phyloP scores from a whole-genome alignment of 2,888 invertebrate genomes.

The Pollenia amentaria region DNA sequence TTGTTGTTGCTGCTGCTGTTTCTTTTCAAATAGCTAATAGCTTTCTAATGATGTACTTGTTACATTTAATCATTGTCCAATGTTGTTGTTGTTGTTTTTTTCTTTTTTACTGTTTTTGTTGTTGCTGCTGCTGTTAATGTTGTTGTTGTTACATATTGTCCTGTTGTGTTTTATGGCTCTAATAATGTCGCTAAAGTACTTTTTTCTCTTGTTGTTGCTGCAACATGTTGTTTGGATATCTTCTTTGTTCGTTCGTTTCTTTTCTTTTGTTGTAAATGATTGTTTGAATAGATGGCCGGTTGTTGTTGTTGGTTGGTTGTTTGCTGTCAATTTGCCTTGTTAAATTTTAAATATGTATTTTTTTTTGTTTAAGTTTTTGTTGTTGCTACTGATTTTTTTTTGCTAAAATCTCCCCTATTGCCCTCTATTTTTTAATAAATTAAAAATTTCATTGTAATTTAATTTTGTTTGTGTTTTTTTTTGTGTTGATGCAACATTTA shows the following conservation, averaged over 20 bases:
- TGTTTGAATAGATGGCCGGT: constrained; percentile 58
- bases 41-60: constrained; percentile 74
- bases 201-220: constrained; percentile 76
- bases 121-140: constrained; percentile 28
- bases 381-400: constrained; percentile 36
- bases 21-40: constrained; percentile 74
- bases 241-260: constrained; percentile 29
- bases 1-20: constrained; percentile 26
- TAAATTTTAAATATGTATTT: constrained; percentile 70
- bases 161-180: constrained; percentile 74
- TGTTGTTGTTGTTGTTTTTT: constrained; percentile 51
- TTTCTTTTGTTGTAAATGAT: constrained; percentile 69
- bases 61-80: constrained; percentile 74
- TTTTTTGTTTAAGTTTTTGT: not conserved
- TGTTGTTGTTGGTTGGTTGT: constrained; percentile 73
- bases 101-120: constrained; percentile 3
- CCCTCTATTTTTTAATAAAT: constrained; percentile 71
- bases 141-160: constrained; percentile 71
- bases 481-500: not conserved
- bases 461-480: not conserved
- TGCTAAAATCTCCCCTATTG: constrained; percentile 38
- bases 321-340: constrained; percentile 74
- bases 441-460: constrained; percentile 72
- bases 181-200: constrained; percentile 75
- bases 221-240: constrained; percentile 61